Evolutionary conservation across 2,113 vertebrate genomes (phyloP), one percentile per base, ranked within the genome.

Genomic region (Aegithalos caudatus): DNA sequence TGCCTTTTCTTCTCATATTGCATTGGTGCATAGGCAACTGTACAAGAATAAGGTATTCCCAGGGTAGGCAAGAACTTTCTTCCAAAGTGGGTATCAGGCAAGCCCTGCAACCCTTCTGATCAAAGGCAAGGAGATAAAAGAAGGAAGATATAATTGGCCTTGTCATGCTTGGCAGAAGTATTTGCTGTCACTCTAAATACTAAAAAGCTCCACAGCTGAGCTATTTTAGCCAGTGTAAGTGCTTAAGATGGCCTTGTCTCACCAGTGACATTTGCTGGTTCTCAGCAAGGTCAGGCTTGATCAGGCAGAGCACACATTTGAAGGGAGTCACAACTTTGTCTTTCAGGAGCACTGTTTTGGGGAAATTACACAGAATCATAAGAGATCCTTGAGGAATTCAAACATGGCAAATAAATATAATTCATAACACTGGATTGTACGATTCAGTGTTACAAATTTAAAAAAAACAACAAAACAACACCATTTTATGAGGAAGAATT

Each of bases 371-470:
- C 15, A 96, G 81, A 91, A 93, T 95, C 74, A 54, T 85, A 97
- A 94, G 83, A 97, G 83, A 58, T 81, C 50, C 28, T 80, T 61
- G 94, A 96, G 92, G 87, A 97, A 76, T 74, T 94, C 88, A 94
- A 96, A 70, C 56, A 47, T 95, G 91, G 83, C 88, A 92, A 88
- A 81, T 79, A 91, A 94, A 71, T 77, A 65, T 47, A 69, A 77
- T 70, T 87, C 28, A 12, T 90, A 86, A 87, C 10, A n/a, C 13
- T 67, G 72, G 66, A 88, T 67, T 79, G 29, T 37, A 53, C 7
- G 31, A 47, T 44, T 38, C 85, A 86, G 29, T 83, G 73, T 81
- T 70, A 57, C 12, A 86, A 67, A 83, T 50, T 2, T 2, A 28
- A 69, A 14, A 19, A 47, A 42, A 77, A 13, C 19, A 5, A 6